These are phyloP conservation scores for Drosophila peninsularis DNA, from an alignment of 2,888 invertebrate species.

Conservation along the genomic window DNA sequence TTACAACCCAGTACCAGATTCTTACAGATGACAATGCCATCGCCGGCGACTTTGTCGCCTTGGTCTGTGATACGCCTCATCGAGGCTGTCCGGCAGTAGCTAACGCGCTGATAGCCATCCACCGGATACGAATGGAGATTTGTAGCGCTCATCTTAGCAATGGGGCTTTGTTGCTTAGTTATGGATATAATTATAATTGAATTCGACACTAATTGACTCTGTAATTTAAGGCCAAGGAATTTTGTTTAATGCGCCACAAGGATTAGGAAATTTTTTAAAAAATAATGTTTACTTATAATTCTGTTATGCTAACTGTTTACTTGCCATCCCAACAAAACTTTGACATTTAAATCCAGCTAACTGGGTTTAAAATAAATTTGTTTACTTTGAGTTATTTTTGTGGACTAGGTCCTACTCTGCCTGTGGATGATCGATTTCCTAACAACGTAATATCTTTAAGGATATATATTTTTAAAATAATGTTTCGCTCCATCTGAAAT, in stretches of 20 bases:
- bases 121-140: slow-evolving; percentile 6
- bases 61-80: not conserved
- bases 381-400: not conserved
- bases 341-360: not conserved
- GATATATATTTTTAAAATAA: too few species aligned
- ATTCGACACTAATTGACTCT: slow-evolving; percentile 1
- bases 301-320: not conserved
- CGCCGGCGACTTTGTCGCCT: slow-evolving; percentile 14
- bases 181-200: not conserved
- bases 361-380: not conserved
- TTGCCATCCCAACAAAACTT: not conserved
- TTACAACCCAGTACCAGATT: slow-evolving; percentile 53
- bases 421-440: not conserved
- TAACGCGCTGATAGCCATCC: slow-evolving; percentile 40
- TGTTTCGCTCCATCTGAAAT: too few species aligned
- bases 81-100: slow-evolving; percentile 22
- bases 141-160: slow-evolving; percentile 14
- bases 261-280: not conserved
- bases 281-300: not conserved
- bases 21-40: slow-evolving; percentile 53
- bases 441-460: not conserved
- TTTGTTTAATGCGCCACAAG: slow-evolving; percentile 7
- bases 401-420: not conserved
- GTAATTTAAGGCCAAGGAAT: not conserved
- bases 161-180: not conserved